Percentiles rank a stretch among this genome's conserved stretches.
phyloP scores from a whole-genome alignment of 2,888 invertebrate genomes.

The Euproctis similis region DNA sequence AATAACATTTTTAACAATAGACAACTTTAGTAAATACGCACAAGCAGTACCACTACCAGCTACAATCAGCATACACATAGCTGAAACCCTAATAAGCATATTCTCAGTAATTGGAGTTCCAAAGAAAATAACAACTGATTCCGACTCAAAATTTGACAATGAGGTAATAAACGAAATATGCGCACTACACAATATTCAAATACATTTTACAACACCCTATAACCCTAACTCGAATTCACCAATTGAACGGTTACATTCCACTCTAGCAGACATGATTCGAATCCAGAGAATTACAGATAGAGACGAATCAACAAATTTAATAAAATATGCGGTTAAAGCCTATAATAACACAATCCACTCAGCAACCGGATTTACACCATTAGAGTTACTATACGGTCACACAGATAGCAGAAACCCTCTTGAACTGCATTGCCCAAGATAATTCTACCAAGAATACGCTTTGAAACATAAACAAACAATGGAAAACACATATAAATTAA shows the following conservation, averaged over 20 bases:
- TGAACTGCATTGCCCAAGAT: background rate
- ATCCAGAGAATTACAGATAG: background rate
- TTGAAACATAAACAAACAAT: too few relatives aligned
- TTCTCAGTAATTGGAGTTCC: constrained; percentile 17
- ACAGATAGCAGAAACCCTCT: background rate
- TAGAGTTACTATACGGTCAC: background rate
- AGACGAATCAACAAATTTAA: background rate
- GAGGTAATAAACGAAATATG: constrained; percentile 23
- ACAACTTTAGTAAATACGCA: constrained; percentile 24
- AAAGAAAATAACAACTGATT: constrained; percentile 22
- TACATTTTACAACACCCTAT: constrained; percentile 13
- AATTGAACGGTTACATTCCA: constrained; percentile 18
- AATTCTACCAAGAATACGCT: background rate
- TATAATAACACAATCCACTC: background rate
- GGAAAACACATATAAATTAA: too few relatives aligned
- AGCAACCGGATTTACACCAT: background rate
- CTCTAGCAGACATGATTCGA: constrained; percentile 12
- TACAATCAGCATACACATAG: constrained; percentile 15
- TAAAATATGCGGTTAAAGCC: background rate
- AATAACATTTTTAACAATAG: constrained; percentile 11
- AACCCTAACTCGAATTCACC: constrained; percentile 19
- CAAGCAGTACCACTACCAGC: constrained; percentile 19
- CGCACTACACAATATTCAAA: constrained; percentile 13
- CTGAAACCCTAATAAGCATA: background rate
- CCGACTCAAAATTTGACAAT: constrained; percentile 23